Evolutionary conservation across 53 echinoderm and acorn worm species (phyloP).

Genomic region (Echinarachnius parma): DNA sequence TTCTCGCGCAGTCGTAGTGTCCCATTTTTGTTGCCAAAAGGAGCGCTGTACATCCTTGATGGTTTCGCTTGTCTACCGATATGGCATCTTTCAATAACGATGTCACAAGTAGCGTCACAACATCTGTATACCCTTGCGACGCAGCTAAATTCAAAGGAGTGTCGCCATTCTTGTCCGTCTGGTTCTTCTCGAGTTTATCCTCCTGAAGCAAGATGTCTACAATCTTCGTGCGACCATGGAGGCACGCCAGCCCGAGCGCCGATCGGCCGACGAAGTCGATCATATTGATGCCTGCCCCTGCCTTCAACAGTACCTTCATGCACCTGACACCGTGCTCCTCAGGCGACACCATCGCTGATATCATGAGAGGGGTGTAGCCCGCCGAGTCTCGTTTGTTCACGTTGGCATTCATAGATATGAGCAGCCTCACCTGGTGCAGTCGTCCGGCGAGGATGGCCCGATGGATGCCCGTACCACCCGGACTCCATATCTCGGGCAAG

Average conservation of each 20-base stretch:
- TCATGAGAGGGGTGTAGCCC: constrained; percentile 80
- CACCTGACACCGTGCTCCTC: constrained; percentile 62
- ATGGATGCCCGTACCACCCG: constrained; percentile 68
- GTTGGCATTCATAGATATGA: constrained; percentile 75
- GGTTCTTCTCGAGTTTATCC: constrained; percentile 70
- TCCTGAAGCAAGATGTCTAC: constrained; percentile 61
- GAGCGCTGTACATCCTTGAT: constrained; percentile 89
- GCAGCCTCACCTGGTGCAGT: constrained; percentile 61
- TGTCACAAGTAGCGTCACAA: constrained; percentile 54
- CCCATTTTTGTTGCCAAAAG: constrained; percentile 85
- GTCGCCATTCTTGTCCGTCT: constrained; percentile 77
- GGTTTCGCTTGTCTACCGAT: constrained; percentile 68
- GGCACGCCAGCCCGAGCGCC: constrained; percentile 66
- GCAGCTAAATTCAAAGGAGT: constrained; percentile 89
- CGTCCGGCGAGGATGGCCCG: constrained; percentile 73
- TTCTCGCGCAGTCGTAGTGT: constrained; percentile 80
- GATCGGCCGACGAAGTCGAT: constrained; percentile 69
- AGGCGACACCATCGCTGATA: constrained; percentile 56
- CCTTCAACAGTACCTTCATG: constrained; percentile 58
- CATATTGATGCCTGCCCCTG: constrained; percentile 65
- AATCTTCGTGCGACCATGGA: constrained; percentile 56
- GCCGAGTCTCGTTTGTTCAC: constrained; percentile 71
- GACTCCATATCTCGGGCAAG: constrained; percentile 43
- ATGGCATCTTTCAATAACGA: constrained; percentile 68
- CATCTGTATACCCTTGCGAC: constrained; percentile 54